Evolutionary conservation across 2,797 vertebrate species (phyloP), one percentile per base, ranked within the genome.

Genomic region (Anolis apletophallus): DNA sequence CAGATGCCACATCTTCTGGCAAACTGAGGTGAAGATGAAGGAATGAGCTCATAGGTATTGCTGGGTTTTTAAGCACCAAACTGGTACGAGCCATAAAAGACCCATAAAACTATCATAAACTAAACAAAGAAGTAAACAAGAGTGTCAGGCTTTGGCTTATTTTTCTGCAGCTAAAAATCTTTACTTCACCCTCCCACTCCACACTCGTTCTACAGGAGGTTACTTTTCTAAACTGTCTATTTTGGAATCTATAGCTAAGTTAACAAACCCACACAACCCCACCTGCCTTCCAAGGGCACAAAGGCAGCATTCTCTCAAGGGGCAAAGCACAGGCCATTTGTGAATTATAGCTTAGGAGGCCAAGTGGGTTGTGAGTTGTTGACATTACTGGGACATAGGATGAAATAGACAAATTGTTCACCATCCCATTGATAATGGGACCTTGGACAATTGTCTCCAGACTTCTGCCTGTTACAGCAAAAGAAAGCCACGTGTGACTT

Each of bases 251-350:
- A 50, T 23, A 72, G 61, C 83, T 77, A 34, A 85, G 23, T 76
- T 72, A 71, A 88, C 87, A 81, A 75, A 85, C 79, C 67, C 36
- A 88, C 36, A 88, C 54, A 81, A 76, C 36, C 64, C 67, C 72
- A 71, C 83, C 83, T 81, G 83, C 81, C 73, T n/a, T 61, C 3
- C 2, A 71, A 61, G 73, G 64, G 21, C 73, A 81, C 73, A 88
- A 75, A 88, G 73, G 46, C 19, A 32, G 72, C 54, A 71, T 85
- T 88, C 83, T 85, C 64, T 21, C 32, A n/a, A 54, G 52, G 40
- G 64, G 52, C 29, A 52, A 23, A 17, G 17, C 26, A n/a, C 26
- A n/a, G 17, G 78, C n/a, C 69, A 17, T 12, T 59, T 69, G 64
- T 81, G 40, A 85, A 85, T 85, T 52, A 77, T 77, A 64, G 54